Evolutionary conservation across 2,113 vertebrate species (phyloP).

Genomic region (Pluvialis apricaria): DNA sequence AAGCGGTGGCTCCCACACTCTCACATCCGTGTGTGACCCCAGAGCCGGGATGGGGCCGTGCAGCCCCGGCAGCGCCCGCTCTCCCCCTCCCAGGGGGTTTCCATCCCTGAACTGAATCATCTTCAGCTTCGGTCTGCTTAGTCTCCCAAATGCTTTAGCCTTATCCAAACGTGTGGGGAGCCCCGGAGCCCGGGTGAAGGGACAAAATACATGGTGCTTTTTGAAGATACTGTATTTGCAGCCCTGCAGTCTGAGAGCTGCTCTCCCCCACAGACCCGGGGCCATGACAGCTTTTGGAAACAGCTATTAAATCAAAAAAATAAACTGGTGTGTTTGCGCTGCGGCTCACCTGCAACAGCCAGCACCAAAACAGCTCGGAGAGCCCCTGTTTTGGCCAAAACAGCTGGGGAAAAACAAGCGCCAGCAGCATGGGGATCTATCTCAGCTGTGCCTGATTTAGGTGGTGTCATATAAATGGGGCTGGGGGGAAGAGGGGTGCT

Average conservation of each 20-base stretch:
- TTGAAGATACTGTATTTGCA: neutral
- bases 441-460: neutral
- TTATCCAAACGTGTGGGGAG: accelerated
- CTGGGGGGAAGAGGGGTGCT: neutral
- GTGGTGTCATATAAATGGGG: too few species aligned
- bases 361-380: accelerated
- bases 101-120: neutral
- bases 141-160: neutral
- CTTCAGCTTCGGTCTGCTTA: neutral
- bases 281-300: neutral
- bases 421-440: accelerated
- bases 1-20: neutral
- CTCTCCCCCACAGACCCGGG: neutral
- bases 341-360: neutral
- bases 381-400: neutral
- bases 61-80: neutral
- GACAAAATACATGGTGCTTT: neutral
- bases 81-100: neutral
- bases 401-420: neutral
- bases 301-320: neutral
- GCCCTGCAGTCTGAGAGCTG: neutral
- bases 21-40: neutral
- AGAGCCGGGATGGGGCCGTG: neutral
- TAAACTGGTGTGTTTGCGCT: neutral
- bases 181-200: neutral